Evolutionary conservation across 1,140 invertebrate genomes (phyloP), one percentile per base, ranked within the genome.

Genomic region (Dendrolimus kikuchii): DNA sequence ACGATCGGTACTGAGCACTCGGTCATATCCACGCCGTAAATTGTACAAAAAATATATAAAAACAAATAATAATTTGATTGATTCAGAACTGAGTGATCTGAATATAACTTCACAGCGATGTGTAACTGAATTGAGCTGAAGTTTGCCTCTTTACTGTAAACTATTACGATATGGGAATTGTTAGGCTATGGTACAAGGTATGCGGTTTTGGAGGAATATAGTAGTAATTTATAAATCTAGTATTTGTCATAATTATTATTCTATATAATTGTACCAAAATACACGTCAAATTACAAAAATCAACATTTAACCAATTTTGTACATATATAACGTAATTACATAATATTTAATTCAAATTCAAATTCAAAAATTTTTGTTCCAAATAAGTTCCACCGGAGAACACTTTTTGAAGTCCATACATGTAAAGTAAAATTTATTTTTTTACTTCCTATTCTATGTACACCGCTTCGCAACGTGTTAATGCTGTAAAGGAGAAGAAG

Each of bases 171-270:
- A 9, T 41, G 49, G 40, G 6, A 50, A 42, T 40, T 41, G 40
- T 39, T 47, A 46, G 10, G 46, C 39, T 8, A 38, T 37, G 49
- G 52, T 54, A 5, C 36, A 46, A 48, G 51, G n/a, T 40, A 49
- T 57, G 38, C 48, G 51, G 37, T 6, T 50, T 23, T n/a, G 8
- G 48, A n/a, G 43, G n/a, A 0, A 37, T 38, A 49, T 39, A 37
- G n/a, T 36, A 6, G 38, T 36, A 8, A 6, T 23, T 8, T 6
- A 23, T 36, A 10, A 10, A 9, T n/a, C 45, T 6, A 39, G 2
- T 39, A 40, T 40, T 8, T 5, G 2, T n/a, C 6, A 49, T 50
- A 23, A 23, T 23, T 2, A 23, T 23, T 23, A 3, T 23, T 1
- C 23, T 23, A 23, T 23, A 23, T 23, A n/a, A n/a, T n/a, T n/a